Base-by-base conservation (phyloP, 92 coral and sea anemone species). In the Porites divaricata region DNA sequence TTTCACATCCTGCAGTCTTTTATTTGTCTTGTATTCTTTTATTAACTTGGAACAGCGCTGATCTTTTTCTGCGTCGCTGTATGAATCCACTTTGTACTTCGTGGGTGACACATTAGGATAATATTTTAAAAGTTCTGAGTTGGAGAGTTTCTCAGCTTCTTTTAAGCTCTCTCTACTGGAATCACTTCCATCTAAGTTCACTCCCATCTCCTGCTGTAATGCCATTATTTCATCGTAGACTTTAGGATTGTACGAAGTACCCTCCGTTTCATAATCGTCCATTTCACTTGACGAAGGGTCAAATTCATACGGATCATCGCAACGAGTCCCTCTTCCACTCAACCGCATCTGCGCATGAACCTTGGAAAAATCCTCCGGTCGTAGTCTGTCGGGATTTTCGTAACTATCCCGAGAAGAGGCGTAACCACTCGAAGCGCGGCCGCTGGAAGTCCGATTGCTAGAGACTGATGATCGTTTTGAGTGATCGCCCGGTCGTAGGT, bases 1-100 rank as follows among this genome's bases (percentile, higher is more conserved):
- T 15, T 81, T 87, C 35, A 77, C 85, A 41, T 90, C 85, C 26
- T 88, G 88, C 45, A 81, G 72, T 48, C 85, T 88, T 65, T 88
- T 96, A 56, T 89, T 96, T 10, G 98, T 91, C 86, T 92, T 96
- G 65, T 82, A 96, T 69, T 96, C 99, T 21, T 88, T 89, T 98
- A 96, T 87, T 14, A 96, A 88, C 79, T 92, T 93, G 0, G 99
- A 89, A 78, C 99, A 96, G 1, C 99, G 91, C 84, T 92, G 87
- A 80, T 94, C 99, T 56, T 96, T 96, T 48, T 92, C 95, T 28
- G 83, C 94, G 50, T 90, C 77, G 12, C 92, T 92, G n/a, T 89
- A 83, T 57, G 53, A 63, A 83, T 94, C 98, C 11, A 92, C 94
- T 77, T 94, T 75, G 56, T 92, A 94, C 45, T 89, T 89, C n/a